A percentile compares a stretch with the other conserved stretches of the same genome.
phyloP scores from a whole-genome alignment of 2,888 invertebrate genomes.

The Poecilobothrus nobilitatus region DNA sequence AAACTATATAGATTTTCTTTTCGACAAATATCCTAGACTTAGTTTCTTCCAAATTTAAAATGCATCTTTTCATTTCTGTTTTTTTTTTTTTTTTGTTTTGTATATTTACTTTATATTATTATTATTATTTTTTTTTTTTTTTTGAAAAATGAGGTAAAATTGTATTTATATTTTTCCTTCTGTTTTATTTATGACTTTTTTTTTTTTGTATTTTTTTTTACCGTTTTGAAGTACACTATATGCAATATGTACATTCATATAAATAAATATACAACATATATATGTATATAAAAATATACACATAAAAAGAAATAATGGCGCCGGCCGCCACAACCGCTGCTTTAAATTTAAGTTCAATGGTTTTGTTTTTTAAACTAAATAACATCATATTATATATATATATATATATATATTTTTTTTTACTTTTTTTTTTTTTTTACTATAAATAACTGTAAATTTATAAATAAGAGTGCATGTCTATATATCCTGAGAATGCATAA shows the following conservation, averaged over 20 bases:
- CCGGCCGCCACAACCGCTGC: background rate
- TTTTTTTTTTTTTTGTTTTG: no score
- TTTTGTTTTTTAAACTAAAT: background rate
- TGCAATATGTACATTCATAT: background rate
- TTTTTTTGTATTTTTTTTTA: background rate
- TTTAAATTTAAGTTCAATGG: conserved; percentile 1
- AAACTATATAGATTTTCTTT: no score
- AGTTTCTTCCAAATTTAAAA: no score
- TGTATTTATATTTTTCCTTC: background rate
- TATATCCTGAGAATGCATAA: no score
- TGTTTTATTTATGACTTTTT: background rate
- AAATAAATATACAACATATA: background rate
- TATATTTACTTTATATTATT: no score
- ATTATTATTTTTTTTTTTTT: background rate
- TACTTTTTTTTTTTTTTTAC: background rate
- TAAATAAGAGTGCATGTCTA: no score
- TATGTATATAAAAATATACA: background rate
- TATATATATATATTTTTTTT: no score
- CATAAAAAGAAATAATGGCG: background rate
- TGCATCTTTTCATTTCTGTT: no score
- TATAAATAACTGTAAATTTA: background rate
- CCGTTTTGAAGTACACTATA: no score
- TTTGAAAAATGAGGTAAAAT: conserved; percentile 1
- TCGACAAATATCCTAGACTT: no score
- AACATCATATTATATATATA: no score